phyloP scores from a whole-genome alignment of 2,888 invertebrate species.

The Trypoxylon attenuatum region DNA sequence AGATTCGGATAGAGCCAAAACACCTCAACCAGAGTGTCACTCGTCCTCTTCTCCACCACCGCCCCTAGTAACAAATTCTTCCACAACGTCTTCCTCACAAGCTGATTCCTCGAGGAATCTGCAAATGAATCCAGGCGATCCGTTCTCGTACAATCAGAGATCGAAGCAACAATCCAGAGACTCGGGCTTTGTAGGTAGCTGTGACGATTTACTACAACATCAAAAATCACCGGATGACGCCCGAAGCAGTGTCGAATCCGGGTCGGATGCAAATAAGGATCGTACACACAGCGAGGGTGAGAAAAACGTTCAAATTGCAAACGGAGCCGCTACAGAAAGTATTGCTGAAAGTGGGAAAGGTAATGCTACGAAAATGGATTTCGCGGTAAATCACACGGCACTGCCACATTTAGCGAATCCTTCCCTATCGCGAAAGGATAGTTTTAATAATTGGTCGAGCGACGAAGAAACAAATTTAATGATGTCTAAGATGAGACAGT shows the following conservation, averaged over 20 bases:
- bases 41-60: slow-evolving; percentile 43
- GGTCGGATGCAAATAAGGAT: slow-evolving; percentile 41
- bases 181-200: slow-evolving; percentile 92
- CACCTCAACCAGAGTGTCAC: slow-evolving; percentile 80
- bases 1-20: slow-evolving; percentile 79
- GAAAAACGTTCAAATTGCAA: slow-evolving; percentile 22
- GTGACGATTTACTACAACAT: slow-evolving; percentile 87
- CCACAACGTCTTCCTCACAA: slow-evolving; percentile 20
- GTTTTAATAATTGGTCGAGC: slow-evolving; percentile 95
- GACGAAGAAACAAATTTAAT: slow-evolving; percentile 95
- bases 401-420: slow-evolving; percentile 77
- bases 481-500: slow-evolving; percentile 96
- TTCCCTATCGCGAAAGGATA: slow-evolving; percentile 87
- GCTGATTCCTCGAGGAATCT: slow-evolving; percentile 52
- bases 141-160: slow-evolving; percentile 68
- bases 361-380: slow-evolving; percentile 40
- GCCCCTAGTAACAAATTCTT: slow-evolving; percentile 13
- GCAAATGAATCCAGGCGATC: slow-evolving; percentile 56
- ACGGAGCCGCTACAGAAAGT: slow-evolving; percentile 19
- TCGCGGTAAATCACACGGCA: slow-evolving; percentile 68
- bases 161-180: slow-evolving; percentile 90
- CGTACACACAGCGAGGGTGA: slow-evolving; percentile 23
- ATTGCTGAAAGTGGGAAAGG: slow-evolving; percentile 15
- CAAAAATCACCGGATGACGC: slow-evolving; percentile 70
- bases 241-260: slow-evolving; percentile 34